Evolutionary conservation across 2,113 vertebrate genomes (phyloP), one percentile per base, ranked within the genome.

Genomic region (Callaeas wilsoni): DNA sequence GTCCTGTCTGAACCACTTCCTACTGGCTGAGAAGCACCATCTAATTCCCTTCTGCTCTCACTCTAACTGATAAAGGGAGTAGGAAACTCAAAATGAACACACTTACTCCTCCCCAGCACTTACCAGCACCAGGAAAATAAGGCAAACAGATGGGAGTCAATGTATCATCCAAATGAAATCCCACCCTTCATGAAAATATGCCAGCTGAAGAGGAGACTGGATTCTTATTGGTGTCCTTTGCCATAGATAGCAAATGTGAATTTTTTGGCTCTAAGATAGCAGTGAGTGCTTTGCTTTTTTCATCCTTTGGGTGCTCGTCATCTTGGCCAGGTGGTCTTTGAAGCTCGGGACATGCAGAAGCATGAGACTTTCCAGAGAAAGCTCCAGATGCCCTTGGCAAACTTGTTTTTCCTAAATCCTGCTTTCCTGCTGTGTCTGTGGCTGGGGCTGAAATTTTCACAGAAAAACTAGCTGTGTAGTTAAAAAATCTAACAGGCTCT

Each of bases 141-240:
- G 75, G 55, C 74, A 91, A 95, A 83, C 95, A 97, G 93, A 94
- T 96, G 95, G 96, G 39, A 93, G 46, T 39, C 84, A 79, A 73
- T 97, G 84, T 63, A 90, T 95, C 87, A 97, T 87, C 89, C 70
- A 86, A 87, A 91, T 59, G 35, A 96, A 95, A 87, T 91, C 87
- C 89, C 67, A 95, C 79, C 87, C 84, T 83, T 84, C 4, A 5
- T 25, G 82, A 93, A 79, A 96, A 83, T 69, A 46, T 86, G 78
- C 87, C 91, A 95, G 63, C 63, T 74, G 93, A 96, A 87, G 70
- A 94, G 32, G n/a, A 87, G 78, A 91, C 27, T 37, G 59, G 39
- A 62, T 85, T 84, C 75, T 73, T 87, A 42, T 4, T 76, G 81
- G 57, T 79, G 25, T 93, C 53, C 80, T 92, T 94, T 70, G 60